Percentiles rank a stretch among this genome's conserved stretches.
Evolutionary conservation across 1,140 invertebrate species (phyloP).

Genomic region (Anastatus disparis): DNA sequence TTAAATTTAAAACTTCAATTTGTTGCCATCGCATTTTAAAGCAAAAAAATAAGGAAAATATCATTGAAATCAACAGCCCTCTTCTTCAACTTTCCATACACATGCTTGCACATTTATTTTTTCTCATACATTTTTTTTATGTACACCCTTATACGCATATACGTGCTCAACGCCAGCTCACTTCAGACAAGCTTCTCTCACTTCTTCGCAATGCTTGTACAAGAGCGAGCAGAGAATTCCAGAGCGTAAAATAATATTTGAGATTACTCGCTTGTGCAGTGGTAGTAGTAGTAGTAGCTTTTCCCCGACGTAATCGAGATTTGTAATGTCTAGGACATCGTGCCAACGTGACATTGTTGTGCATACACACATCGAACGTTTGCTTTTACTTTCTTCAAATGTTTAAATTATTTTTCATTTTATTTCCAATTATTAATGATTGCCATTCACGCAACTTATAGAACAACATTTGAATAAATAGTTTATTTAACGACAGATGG

Average conservation of each 20-base stretch:
- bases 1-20: too few species aligned
- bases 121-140: too few species aligned
- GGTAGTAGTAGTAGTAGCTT: too few species aligned
- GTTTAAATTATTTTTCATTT: too few species aligned
- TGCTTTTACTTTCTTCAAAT: slow-evolving; percentile 14
- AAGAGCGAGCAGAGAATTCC: slow-evolving; percentile 16
- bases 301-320: slow-evolving; percentile 23
- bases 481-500: too few species aligned
- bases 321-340: slow-evolving; percentile 5
- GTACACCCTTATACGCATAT: not conserved
- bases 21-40: too few species aligned
- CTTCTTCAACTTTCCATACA: not conserved
- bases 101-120: slow-evolving; percentile 6
- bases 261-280: not conserved
- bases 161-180: slow-evolving; percentile 11
- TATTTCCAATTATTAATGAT: too few species aligned
- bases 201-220: not conserved
- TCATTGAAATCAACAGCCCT: not conserved
- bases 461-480: too few species aligned
- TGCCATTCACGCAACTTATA: too few species aligned
- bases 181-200: not conserved
- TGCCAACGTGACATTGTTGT: not conserved
- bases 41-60: too few species aligned
- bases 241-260: slow-evolving; percentile 35
- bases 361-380: too few species aligned